Conservation (phyloP, 2,113 vertebrate genomes). For the Fregata magnificens region DNA sequence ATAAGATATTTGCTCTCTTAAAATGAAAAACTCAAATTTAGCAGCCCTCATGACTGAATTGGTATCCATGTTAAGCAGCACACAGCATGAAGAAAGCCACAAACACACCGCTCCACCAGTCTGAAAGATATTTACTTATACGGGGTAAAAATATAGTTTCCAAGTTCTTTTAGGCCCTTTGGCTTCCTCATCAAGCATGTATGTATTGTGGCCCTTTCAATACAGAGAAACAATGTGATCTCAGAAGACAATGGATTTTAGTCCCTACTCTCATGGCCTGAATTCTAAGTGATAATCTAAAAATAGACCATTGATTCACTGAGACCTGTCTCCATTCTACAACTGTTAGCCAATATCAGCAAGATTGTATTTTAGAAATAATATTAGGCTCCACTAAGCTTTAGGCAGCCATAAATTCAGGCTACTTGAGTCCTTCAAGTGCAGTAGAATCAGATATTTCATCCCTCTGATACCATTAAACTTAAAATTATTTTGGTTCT, state of each 20-base stretch:
- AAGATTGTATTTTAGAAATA: neutral
- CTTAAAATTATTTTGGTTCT: neutral
- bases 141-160: neutral
- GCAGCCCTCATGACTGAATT: neutral
- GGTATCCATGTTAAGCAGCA: neutral
- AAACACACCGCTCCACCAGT: neutral
- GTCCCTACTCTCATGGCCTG: neutral
- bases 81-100: neutral
- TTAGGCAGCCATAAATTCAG: neutral
- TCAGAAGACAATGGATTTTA: neutral
- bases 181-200: neutral
- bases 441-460: neutral
- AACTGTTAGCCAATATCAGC: neutral
- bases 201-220: neutral
- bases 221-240: neutral
- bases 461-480: neutral
- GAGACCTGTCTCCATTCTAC: neutral
- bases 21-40: neutral
- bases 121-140: neutral
- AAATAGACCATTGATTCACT: neutral
- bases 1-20: neutral
- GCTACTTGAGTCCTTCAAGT: neutral
- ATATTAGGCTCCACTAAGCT: neutral
- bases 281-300: neutral
- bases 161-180: neutral